Base-by-base conservation (phyloP, 30 jellyfish, hydroid and myxozoan genomes). In the Mastigias papua region DNA sequence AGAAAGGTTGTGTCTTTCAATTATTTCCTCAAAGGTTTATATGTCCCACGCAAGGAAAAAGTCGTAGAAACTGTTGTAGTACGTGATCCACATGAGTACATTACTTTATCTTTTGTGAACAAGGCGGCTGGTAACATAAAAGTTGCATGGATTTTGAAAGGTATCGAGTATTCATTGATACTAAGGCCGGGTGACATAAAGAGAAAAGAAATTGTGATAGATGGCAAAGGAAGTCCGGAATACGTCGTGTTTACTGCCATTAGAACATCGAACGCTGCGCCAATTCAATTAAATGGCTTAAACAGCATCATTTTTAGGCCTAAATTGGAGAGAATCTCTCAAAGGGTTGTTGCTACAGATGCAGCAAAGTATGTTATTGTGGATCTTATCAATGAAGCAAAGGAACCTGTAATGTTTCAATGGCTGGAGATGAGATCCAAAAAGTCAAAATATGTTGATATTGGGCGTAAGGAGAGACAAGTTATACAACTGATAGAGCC, bases 1-100 rank as follows among this genome's bases (percentile, higher is more conserved):
- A n/a, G 34, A 19, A 13, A 34, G 22, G 54, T 34, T 17, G 81
- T 79, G 2, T 61, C 90, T 0, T 48, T 79, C 10, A 79, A 79
- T 37, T 28, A 66, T 30, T 0, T 6, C 8, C 67, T n/a, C 30
- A 32, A 64, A 19, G 27, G 17, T 15, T 34, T 64, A 57, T 79
- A 50, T 79, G 26, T 62, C 16, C 90, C 90, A 60, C 80, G 90
- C 13, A 64, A 63, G 26, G 81, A 79, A n/a, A 33, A 79, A 48
- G 90, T 63, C 2, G 63, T 66, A 6, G 90, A 79, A 33, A 31
- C 81, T 9, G 21, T 79, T 5, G 28, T 37, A 31, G 90, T 48
- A 13, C 63, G 90, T 48, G 90, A 79, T 35, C 90, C 78, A 0
- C 26, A 37, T 34, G 35, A 49, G 37, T 72, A 72, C 19, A 72